phyloP scores from a whole-genome alignment of 2,113 vertebrate species.

The Bucco capensis region DNA sequence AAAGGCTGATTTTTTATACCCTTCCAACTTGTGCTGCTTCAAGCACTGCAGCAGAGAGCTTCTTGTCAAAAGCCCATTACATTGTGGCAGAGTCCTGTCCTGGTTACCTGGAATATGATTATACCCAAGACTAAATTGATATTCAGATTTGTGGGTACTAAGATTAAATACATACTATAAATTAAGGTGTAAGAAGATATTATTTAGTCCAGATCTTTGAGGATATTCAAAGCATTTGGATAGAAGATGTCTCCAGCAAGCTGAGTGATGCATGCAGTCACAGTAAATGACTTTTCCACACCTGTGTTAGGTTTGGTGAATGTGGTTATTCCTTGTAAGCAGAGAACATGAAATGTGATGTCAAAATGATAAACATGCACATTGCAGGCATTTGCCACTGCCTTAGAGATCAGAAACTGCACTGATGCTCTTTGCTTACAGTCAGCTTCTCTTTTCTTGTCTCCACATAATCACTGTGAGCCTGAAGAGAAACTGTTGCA shows the following conservation, averaged over 20 bases:
- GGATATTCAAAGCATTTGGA: not conserved
- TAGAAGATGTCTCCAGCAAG: not conserved
- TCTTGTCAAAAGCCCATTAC: not conserved
- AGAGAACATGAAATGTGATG: not conserved
- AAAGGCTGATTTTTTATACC: not conserved
- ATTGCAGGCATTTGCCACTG: not conserved
- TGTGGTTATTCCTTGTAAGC: not conserved
- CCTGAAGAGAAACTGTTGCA: constrained; percentile 44
- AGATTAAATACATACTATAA: constrained; percentile 17
- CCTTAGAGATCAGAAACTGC: not conserved
- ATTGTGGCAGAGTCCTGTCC: not conserved
- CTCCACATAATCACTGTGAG: constrained; percentile 39
- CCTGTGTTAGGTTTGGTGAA: constrained; percentile 32
- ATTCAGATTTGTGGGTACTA: not conserved
- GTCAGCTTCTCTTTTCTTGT: constrained; percentile 29
- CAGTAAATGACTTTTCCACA: not conserved
- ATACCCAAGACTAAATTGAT: not conserved
- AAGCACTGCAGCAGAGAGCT: not conserved
- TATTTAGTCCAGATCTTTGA: constrained; percentile 9
- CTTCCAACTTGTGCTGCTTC: not conserved
- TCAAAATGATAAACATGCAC: constrained; percentile 29
- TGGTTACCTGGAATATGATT: not conserved
- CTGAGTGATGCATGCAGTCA: not conserved
- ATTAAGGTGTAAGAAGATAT: constrained; percentile 23
- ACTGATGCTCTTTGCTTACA: not conserved